phyloP scores from a whole-genome alignment of 2,888 invertebrate genomes.

The Torymus aiolomorphi region DNA sequence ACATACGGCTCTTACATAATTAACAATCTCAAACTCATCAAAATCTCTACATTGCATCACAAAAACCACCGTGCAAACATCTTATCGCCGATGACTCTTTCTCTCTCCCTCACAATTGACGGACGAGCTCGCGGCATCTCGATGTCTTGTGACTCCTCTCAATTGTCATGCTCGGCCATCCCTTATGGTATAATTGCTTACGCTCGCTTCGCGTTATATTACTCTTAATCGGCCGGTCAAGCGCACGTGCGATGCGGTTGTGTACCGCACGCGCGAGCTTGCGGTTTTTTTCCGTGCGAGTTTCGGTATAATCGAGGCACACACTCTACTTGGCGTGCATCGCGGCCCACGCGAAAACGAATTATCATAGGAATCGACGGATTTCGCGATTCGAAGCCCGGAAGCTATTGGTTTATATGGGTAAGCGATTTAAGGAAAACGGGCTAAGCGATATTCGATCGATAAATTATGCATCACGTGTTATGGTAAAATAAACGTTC shows the following conservation, averaged over 20 bases:
- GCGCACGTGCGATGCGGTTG: conserved; percentile 22
- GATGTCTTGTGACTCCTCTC: background rate
- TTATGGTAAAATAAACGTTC: too few species aligned
- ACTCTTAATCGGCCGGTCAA: conserved; percentile 34
- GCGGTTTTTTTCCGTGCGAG: conserved; percentile 33
- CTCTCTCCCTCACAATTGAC: too few species aligned
- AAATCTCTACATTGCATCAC: too few species aligned
- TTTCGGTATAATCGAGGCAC: too few species aligned
- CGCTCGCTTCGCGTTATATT: conserved; percentile 49
- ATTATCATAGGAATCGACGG: conserved; percentile 33
- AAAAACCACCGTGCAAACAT: too few species aligned
- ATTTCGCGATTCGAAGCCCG: conserved; percentile 4
- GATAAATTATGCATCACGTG: too few species aligned
- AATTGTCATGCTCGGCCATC: conserved; percentile 25
- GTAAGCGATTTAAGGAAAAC: background rate
- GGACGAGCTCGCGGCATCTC: background rate
- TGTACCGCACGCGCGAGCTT: background rate
- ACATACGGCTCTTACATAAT: too few species aligned
- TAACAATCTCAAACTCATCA: too few species aligned
- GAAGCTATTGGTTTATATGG: background rate
- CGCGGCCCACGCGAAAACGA: background rate
- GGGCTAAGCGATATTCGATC: too few species aligned
- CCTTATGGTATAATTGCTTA: conserved; percentile 47
- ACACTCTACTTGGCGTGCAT: background rate
- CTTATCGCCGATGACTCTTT: too few species aligned